A percentile compares a stretch with the other conserved stretches of the same genome.
Conservation (phyloP, 1,140 invertebrate species). For the Bradynema listronoti region DNA sequence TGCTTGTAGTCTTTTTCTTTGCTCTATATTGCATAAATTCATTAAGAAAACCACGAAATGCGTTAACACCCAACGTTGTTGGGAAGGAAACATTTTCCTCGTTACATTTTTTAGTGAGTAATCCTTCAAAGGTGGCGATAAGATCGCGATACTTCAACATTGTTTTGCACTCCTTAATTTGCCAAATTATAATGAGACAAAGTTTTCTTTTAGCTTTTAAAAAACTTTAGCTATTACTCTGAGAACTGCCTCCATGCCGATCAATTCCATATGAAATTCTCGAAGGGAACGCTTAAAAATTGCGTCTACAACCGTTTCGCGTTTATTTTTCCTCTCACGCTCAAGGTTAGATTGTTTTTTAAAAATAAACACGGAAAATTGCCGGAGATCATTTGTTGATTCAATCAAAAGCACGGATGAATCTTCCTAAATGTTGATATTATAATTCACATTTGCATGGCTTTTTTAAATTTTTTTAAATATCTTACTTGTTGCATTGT, state of each 20-base stretch:
- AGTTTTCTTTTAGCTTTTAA: no score
- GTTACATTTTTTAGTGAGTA: conserved; percentile 46
- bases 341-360: conserved; percentile 61
- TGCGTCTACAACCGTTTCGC: conserved; percentile 77
- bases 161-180: conserved; percentile 40
- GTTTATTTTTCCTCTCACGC: conserved; percentile 60
- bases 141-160: conserved; percentile 54
- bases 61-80: conserved; percentile 85
- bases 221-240: conserved; percentile 20
- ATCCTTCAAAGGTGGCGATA: conserved; percentile 56
- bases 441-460: no score
- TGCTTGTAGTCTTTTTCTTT: conserved; percentile 62
- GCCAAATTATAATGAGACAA: background rate
- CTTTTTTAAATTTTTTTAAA: no score
- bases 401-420: conserved; percentile 47
- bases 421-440: conserved; percentile 45
- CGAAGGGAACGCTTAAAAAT: conserved; percentile 79
- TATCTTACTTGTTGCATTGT: conserved; percentile 84
- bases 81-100: conserved; percentile 65
- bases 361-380: conserved; percentile 53
- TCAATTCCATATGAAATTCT: conserved; percentile 82
- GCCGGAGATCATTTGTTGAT: conserved; percentile 46
- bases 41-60: conserved; percentile 87
- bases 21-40: conserved; percentile 77
- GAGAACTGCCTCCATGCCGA: conserved; percentile 62